phyloP scores from a whole-genome alignment of 92 coral and sea anemone species.

The Metridium senile region DNA sequence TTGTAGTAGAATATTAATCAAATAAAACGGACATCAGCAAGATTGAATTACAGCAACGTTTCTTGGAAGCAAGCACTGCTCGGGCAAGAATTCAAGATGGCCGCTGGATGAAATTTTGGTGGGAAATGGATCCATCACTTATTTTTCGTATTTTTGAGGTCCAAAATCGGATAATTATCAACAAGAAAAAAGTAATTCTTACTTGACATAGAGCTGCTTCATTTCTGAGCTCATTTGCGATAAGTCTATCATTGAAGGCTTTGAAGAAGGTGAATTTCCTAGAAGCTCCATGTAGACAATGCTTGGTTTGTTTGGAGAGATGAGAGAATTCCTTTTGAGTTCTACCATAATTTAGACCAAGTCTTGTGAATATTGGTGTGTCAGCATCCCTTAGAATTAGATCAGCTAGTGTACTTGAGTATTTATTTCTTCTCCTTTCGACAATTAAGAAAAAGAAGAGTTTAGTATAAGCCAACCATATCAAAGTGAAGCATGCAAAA shows the following conservation, averaged over 20 bases:
- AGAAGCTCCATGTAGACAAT: background rate
- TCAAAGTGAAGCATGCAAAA: too few species aligned
- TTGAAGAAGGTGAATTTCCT: slow-evolving; percentile 4
- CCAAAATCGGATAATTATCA: background rate
- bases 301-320: background rate
- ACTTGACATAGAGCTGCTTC: slow-evolving; percentile 29
- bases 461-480: background rate
- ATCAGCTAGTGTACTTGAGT: slow-evolving; percentile 19
- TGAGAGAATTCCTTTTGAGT: slow-evolving; percentile 20
- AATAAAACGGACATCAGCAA: too few species aligned
- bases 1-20: too few species aligned
- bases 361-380: slow-evolving; percentile 34
- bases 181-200: slow-evolving; percentile 8
- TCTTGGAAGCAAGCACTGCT: too few species aligned
- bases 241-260: slow-evolving; percentile 12
- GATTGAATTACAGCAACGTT: too few species aligned
- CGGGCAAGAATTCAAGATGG: background rate
- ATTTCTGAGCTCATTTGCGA: slow-evolving; percentile 17
- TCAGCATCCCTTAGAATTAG: slow-evolving; percentile 42
- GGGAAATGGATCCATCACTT: background rate
- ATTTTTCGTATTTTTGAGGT: background rate
- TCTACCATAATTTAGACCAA: slow-evolving; percentile 43
- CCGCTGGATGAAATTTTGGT: background rate
- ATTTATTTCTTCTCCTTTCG: slow-evolving; percentile 52
- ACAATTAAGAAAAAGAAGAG: background rate